phyloP scores from a whole-genome alignment of 2,888 invertebrate genomes.

The Mimachlamys varia region DNA sequence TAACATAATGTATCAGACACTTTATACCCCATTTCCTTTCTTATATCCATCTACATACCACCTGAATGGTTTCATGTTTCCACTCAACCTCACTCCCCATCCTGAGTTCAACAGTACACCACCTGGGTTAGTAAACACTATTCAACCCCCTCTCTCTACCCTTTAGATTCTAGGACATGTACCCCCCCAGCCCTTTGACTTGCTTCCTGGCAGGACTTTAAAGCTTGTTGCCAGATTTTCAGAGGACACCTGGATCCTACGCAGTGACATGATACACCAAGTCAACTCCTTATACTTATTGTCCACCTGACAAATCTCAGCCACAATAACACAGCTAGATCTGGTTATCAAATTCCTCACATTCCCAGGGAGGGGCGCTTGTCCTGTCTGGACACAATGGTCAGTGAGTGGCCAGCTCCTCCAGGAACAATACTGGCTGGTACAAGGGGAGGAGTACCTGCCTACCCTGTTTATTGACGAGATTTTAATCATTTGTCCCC shows the following conservation, averaged over 20 bases:
- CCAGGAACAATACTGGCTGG: constrained; percentile 24
- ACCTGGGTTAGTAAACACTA: too few relatives aligned
- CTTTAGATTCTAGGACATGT: neutral
- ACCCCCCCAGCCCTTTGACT: neutral
- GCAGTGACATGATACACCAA: constrained; percentile 13
- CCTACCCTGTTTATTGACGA: neutral
- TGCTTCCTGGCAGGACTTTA: neutral
- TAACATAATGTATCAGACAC: too few relatives aligned
- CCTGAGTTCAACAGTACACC: too few relatives aligned
- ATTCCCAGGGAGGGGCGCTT: constrained; percentile 46
- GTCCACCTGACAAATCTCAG: constrained; percentile 21
- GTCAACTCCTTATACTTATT: constrained; percentile 31
- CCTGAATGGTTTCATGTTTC: too few relatives aligned
- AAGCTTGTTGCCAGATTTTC: neutral
- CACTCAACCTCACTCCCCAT: too few relatives aligned
- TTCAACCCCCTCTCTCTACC: too few relatives aligned
- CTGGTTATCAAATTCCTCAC: constrained; percentile 46
- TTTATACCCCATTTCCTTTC: too few relatives aligned
- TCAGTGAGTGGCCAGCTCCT: neutral
- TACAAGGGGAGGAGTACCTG: constrained; percentile 32
- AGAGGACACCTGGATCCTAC: neutral
- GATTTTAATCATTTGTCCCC: constrained; percentile 13
- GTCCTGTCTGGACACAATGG: constrained; percentile 35
- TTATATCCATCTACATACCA: too few relatives aligned
- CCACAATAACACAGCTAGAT: constrained; percentile 31